Conservation (phyloP, 2,797 vertebrate species). For the Sebastes vulpes region DNA sequence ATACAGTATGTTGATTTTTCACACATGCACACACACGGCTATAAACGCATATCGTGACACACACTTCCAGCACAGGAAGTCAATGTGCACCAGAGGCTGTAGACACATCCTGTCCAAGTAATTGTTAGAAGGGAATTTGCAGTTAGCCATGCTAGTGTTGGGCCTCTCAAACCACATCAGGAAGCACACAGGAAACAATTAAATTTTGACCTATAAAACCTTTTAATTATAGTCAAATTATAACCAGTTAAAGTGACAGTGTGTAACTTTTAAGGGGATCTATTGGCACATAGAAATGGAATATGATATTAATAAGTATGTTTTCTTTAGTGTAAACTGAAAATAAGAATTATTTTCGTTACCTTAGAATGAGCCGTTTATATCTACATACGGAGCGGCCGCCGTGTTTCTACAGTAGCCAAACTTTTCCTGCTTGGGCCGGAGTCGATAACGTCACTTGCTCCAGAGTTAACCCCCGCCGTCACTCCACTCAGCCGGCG, state of each 20-base stretch:
- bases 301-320: no score
- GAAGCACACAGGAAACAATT: conserved; percentile 22
- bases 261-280: background rate
- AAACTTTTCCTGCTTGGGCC: no score
- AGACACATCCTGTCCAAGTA: background rate
- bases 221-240: conserved; percentile 37
- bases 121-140: conserved; percentile 9
- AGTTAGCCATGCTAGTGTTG: background rate
- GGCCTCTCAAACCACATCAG: conserved; percentile 32
- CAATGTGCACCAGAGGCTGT: background rate
- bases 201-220: conserved; percentile 22
- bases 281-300: no score
- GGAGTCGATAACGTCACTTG: no score
- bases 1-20: conserved; percentile 5
- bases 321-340: no score
- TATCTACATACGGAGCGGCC: no score
- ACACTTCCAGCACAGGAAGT: background rate
- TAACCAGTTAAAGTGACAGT: conserved; percentile 1
- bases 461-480: no score
- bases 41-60: background rate
- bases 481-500: no score
- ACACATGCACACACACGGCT: background rate
- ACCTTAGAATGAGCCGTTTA: no score
- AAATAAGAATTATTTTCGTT: no score
- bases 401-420: no score